These are phyloP conservation scores for Montipora capricornis DNA, from an alignment of 64 coral and sea anemone species.

Conservation along the genomic window DNA sequence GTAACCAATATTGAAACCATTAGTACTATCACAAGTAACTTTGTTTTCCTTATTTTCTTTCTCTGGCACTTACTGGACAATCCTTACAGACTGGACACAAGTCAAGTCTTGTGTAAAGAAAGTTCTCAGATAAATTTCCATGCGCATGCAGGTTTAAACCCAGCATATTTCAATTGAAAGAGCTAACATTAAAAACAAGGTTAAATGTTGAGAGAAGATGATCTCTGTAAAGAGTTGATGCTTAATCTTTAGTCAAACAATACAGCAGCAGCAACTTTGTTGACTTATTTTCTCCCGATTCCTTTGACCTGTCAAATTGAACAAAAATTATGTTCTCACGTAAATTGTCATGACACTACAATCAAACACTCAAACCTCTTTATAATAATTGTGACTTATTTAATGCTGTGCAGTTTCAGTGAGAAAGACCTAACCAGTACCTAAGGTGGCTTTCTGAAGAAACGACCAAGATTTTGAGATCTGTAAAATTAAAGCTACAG, in stretches of 20 bases:
- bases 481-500: no score
- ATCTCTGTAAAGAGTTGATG: not conserved
- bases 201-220: not conserved
- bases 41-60: not conserved
- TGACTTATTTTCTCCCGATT: conserved; percentile 93
- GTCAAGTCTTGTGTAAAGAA: not conserved
- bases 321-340: not conserved
- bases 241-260: conserved; percentile 64
- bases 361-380: no score
- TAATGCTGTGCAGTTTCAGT: no score
- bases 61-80: not conserved
- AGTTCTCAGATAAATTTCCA: not conserved
- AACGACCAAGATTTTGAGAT: no score
- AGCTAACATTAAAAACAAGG: not conserved
- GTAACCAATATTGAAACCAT: no score
- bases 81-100: not conserved
- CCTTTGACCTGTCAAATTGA: conserved; percentile 73
- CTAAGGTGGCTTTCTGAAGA: no score
- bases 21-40: no score
- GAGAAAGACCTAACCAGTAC: no score
- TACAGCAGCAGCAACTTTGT: conserved; percentile 86
- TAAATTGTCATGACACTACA: no score
- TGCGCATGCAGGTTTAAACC: not conserved
- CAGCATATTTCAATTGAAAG: not conserved
- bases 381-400: no score